These are phyloP conservation scores for Stigmatopora argus DNA, from an alignment of 2,113 vertebrate genomes.

Conservation along the genomic window DNA sequence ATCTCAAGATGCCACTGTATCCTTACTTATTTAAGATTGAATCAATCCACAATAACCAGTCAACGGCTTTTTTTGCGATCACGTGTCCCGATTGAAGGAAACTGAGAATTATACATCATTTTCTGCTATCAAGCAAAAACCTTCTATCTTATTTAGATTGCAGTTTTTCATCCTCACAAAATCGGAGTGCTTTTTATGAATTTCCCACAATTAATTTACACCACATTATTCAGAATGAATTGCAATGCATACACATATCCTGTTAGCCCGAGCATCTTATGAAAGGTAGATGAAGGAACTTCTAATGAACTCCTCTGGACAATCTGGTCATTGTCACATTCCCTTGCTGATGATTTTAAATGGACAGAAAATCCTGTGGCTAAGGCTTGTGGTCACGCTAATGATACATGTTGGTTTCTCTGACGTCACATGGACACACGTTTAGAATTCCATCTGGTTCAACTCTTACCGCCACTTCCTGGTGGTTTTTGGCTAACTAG, in stretches of 20 bases:
- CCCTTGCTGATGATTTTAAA: conserved; percentile 8
- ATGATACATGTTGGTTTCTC: conserved; percentile 63
- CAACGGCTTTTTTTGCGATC: neutral
- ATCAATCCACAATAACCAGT: neutral
- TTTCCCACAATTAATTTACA: conserved; percentile 59
- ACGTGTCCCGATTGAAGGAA: neutral
- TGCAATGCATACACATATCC: conserved; percentile 49
- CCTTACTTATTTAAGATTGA: neutral
- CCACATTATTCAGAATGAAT: conserved; percentile 69
- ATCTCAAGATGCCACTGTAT: neutral
- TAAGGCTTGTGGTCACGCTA: conserved; percentile 59
- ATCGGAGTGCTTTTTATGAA: neutral
- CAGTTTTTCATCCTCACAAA: neutral
- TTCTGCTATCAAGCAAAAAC: neutral
- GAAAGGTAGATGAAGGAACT: conserved; percentile 42
- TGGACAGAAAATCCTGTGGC: conserved; percentile 39
- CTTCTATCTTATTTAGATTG: neutral
- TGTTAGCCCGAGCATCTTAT: conserved; percentile 36
- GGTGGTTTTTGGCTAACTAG: conserved; percentile 56
- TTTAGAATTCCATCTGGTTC: conserved; percentile 64
- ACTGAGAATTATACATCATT: conserved; percentile 18
- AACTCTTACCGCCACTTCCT: conserved; percentile 52
- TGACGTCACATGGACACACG: conserved; percentile 66
- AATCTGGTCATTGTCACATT: conserved; percentile 36
- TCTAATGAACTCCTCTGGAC: conserved; percentile 29